Evolutionary conservation across 2,888 invertebrate species (phyloP).

Genomic region (Dysmachus trigonus): DNA sequence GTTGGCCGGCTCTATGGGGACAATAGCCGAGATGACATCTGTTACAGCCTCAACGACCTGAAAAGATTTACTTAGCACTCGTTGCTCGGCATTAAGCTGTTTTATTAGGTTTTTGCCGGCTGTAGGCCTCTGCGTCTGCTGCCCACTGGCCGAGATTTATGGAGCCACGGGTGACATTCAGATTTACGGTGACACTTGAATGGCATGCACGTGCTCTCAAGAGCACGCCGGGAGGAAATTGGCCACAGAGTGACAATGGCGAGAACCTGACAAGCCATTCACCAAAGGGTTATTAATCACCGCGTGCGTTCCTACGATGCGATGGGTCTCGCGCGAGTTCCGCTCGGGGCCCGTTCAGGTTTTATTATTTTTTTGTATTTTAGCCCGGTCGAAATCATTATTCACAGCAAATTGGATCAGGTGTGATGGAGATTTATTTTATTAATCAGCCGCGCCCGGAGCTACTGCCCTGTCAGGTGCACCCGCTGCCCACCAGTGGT

Average conservation of each 20-base stretch:
- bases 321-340: not conserved
- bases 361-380: not conserved
- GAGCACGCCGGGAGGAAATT: not conserved
- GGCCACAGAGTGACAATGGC: slow-evolving; percentile 12
- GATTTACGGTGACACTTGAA: slow-evolving; percentile 24
- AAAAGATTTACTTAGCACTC: slow-evolving; percentile 31
- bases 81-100: not conserved
- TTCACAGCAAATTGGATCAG: slow-evolving; percentile 8
- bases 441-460: not conserved
- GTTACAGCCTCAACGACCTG: not conserved
- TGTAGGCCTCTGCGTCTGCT: not conserved
- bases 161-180: slow-evolving; percentile 14
- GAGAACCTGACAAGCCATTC: not conserved
- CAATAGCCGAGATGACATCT: slow-evolving; percentile 24
- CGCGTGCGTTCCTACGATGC: not conserved
- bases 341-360: not conserved
- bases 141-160: slow-evolving; percentile 16
- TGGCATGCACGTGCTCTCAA: slow-evolving; percentile 24
- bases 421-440: slow-evolving; percentile 26
- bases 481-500: not conserved
- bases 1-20: not conserved
- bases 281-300: slow-evolving; percentile 15
- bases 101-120: slow-evolving; percentile 4
- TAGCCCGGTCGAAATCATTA: not conserved
- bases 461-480: not conserved